Percentiles rank a stretch among this genome's conserved stretches.
phyloP scores from a whole-genome alignment of 2,797 vertebrate species.

The Rhinatrema bivittatum region DNA sequence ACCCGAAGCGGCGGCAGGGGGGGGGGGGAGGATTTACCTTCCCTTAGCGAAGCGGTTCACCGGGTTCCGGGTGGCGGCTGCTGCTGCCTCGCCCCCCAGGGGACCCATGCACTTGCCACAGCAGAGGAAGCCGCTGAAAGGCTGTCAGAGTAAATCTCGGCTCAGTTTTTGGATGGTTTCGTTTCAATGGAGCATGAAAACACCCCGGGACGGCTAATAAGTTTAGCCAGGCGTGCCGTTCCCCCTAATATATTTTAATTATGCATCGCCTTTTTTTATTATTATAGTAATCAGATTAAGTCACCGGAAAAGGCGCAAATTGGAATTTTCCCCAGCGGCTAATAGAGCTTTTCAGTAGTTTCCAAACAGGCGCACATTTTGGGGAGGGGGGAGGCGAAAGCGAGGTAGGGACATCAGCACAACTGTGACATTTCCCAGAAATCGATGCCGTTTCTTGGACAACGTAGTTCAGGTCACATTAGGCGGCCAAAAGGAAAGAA shows the following conservation, averaged over 20 bases:
- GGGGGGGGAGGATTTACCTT: too few relatives aligned
- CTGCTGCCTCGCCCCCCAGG: conserved; percentile 24
- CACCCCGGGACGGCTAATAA: conserved; percentile 54
- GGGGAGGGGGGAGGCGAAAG: conserved; percentile 9
- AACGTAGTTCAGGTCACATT: conserved; percentile 27
- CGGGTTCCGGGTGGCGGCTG: conserved; percentile 11
- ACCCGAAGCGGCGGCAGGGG: too few relatives aligned
- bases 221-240: conserved; percentile 54
- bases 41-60: conserved; percentile 17
- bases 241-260: conserved; percentile 62
- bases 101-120: conserved; percentile 27
- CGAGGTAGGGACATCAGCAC: conserved; percentile 17
- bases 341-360: conserved; percentile 35
- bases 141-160: conserved; percentile 56
- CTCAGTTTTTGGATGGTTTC: conserved; percentile 62
- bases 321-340: conserved; percentile 38
- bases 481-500: conserved; percentile 22
- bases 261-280: conserved; percentile 58
- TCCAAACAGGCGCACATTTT: conserved; percentile 28
- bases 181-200: conserved; percentile 57
- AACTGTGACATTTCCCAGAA: conserved; percentile 29
- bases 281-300: conserved; percentile 57
- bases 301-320: conserved; percentile 46
- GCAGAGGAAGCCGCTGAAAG: conserved; percentile 38
- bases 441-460: conserved; percentile 28